A percentile compares a stretch with the other conserved stretches of the same genome.
phyloP scores from a whole-genome alignment of 2,888 invertebrate species.

The Artemia sinica region DNA sequence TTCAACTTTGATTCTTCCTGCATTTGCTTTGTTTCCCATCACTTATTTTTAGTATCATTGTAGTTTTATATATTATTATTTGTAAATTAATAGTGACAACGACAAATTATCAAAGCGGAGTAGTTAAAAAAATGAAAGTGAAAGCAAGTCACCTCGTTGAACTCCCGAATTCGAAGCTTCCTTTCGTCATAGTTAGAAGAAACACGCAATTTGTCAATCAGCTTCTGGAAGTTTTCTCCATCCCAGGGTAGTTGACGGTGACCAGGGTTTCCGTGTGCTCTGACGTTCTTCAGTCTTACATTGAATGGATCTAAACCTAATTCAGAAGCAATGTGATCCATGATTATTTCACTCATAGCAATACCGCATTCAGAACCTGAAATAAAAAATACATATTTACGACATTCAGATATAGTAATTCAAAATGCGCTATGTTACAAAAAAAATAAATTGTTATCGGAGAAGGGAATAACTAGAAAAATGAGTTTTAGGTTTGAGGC shows the following conservation, averaged over 20 bases:
- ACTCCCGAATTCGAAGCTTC: conserved; percentile 24
- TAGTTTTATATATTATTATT: too few relatives aligned
- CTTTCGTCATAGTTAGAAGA: conserved; percentile 28
- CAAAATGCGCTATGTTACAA: not conserved
- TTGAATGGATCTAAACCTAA: conserved; percentile 31
- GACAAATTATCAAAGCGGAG: too few relatives aligned
- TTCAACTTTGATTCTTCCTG: too few relatives aligned
- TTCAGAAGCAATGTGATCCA: conserved; percentile 33
- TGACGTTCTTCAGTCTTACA: conserved; percentile 27
- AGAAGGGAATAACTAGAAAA: not conserved
- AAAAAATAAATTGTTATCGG: not conserved
- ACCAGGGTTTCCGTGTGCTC: not conserved
- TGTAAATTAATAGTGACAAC: too few relatives aligned
- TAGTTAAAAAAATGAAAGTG: too few relatives aligned
- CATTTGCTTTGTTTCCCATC: too few relatives aligned
- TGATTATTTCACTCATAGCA: conserved; percentile 33
- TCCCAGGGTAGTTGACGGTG: conserved; percentile 13
- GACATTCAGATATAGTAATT: not conserved
- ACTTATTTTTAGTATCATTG: too few relatives aligned
- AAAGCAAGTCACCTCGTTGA: not conserved
- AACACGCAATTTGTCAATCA: conserved; percentile 28
- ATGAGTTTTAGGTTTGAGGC: not conserved
- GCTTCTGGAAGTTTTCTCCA: conserved; percentile 25
- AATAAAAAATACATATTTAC: conserved; percentile 17
- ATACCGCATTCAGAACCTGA: conserved; percentile 31